Evolutionary conservation across 2,797 vertebrate species (phyloP).

Genomic region (Florisuga fusca): DNA sequence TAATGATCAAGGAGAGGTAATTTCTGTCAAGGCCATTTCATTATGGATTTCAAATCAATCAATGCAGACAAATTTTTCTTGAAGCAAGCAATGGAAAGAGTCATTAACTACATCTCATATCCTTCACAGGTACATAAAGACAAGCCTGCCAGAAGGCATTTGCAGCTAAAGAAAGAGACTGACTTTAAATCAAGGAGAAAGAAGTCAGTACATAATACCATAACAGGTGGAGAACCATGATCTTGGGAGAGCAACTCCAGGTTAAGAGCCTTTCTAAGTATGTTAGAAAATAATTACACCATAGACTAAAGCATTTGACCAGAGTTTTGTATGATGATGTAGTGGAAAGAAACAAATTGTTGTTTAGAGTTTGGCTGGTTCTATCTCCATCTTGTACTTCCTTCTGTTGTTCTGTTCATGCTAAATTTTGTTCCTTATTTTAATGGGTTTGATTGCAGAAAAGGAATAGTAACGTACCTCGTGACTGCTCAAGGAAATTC

Average conservation of each 20-base stretch:
- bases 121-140: background rate
- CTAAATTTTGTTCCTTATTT: background rate
- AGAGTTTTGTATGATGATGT: background rate
- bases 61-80: background rate
- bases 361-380: background rate
- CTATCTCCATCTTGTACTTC: background rate
- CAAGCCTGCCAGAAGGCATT: background rate
- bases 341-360: background rate
- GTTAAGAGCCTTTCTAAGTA: background rate
- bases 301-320: background rate
- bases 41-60: background rate
- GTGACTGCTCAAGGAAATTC: background rate
- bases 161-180: background rate
- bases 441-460: background rate
- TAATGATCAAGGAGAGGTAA: background rate
- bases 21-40: background rate
- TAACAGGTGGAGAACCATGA: background rate
- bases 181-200: background rate
- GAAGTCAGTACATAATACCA: background rate
- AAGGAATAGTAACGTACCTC: rapidly evolving
- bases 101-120: background rate
- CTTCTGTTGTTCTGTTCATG: background rate
- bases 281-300: background rate
- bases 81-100: background rate
- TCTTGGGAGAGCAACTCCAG: background rate